Conservation (phyloP, 2,888 invertebrate species). For the Taenaris catops region DNA sequence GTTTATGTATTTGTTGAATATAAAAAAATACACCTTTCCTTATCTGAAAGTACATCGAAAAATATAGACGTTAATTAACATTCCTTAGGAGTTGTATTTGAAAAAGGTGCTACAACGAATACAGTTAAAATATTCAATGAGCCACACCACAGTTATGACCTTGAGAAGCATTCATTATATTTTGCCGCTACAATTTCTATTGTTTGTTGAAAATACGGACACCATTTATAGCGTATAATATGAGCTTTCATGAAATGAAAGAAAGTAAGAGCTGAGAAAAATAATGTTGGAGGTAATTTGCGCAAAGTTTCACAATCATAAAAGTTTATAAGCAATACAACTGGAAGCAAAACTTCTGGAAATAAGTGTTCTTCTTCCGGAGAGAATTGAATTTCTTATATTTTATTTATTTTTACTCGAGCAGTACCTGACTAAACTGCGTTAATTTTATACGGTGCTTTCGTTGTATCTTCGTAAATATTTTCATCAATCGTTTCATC, state of each 20-base stretch:
- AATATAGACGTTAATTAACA: too few species aligned
- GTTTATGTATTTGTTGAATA: too few species aligned
- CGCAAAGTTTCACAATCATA: constrained; percentile 3
- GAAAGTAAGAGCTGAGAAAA: constrained; percentile 11
- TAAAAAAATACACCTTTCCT: too few species aligned
- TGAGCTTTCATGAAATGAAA: constrained; percentile 13
- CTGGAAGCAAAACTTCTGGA: constrained; percentile 2
- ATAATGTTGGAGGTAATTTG: constrained; percentile 11
- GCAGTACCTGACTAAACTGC: too few species aligned
- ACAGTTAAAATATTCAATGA: too few species aligned
- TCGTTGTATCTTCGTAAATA: too few species aligned
- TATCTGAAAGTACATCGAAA: too few species aligned
- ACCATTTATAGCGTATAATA: constrained; percentile 6
- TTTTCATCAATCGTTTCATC: too few species aligned
- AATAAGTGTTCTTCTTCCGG: constrained; percentile 9
- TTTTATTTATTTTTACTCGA: too few species aligned
- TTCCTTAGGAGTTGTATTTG: too few species aligned
- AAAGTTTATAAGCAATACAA: constrained; percentile 11
- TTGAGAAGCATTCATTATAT: constrained; percentile 15
- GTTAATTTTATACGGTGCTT: too few species aligned
- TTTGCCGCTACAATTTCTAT: constrained; percentile 7
- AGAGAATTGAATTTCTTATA: background rate
- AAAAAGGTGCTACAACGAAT: too few species aligned
- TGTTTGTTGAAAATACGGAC: constrained; percentile 12
- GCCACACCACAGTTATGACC: constrained; percentile 1